Evolutionary conservation across 2,888 invertebrate genomes (phyloP).

Genomic region (Drosophila vallismaia): DNA sequence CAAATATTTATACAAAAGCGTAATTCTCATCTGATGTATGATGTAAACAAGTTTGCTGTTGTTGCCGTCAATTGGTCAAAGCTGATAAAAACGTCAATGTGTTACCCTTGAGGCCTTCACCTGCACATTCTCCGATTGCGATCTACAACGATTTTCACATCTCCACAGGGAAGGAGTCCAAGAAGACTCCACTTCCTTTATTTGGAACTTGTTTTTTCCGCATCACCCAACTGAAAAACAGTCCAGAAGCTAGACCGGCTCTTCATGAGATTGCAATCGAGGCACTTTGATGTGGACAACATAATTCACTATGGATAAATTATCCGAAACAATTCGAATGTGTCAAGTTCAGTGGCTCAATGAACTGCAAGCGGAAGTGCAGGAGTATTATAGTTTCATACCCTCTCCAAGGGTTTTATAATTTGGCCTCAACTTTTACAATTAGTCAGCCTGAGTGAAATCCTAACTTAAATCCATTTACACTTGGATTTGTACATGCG

Average conservation of each 20-base stretch:
- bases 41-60: constrained; percentile 51
- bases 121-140: constrained; percentile 40
- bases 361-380: constrained; percentile 4
- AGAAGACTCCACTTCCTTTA: constrained; percentile 15
- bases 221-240: constrained; percentile 22
- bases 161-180: constrained; percentile 25
- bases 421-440: not conserved
- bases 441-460: not conserved
- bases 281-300: constrained; percentile 66
- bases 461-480: not conserved
- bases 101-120: constrained; percentile 47
- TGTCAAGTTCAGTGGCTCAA: constrained; percentile 18
- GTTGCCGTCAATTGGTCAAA: constrained; percentile 41
- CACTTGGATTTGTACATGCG: not conserved
- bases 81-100: constrained; percentile 49
- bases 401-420: not conserved
- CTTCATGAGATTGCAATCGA: constrained; percentile 45
- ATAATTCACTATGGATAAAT: constrained; percentile 64
- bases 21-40: constrained; percentile 47
- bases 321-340: constrained; percentile 39
- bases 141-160: constrained; percentile 49
- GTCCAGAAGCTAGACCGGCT: constrained; percentile 17
- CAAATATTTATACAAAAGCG: constrained; percentile 49
- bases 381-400: not conserved
- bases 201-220: constrained; percentile 35